Conservation (phyloP, 2,113 vertebrate species). For the Hylia prasina region DNA sequence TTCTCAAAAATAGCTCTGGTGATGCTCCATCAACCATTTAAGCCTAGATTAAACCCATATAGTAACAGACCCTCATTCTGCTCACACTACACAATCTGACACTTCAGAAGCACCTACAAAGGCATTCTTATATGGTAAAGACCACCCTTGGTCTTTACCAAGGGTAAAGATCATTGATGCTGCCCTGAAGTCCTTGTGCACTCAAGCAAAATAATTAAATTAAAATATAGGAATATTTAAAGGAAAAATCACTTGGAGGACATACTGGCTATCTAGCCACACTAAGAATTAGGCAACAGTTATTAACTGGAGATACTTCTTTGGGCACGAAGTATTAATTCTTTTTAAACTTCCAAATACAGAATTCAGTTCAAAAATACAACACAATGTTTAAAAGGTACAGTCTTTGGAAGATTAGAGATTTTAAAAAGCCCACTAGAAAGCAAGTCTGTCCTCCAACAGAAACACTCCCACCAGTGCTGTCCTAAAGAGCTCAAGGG, state of each 20-base stretch:
- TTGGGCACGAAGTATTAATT: neutral
- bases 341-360: neutral
- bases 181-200: neutral
- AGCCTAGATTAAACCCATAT: neutral
- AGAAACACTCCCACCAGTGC: neutral
- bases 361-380: neutral
- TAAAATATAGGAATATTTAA: neutral
- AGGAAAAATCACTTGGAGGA: neutral
- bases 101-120: neutral
- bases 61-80: neutral
- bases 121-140: neutral
- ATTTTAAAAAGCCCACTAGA: neutral
- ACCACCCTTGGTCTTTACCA: neutral
- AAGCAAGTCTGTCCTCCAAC: neutral
- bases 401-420: neutral
- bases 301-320: neutral
- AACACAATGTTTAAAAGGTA: neutral
- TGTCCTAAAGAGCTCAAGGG: neutral
- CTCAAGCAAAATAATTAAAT: neutral
- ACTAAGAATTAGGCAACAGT: neutral
- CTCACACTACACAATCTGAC: fast-evolving
- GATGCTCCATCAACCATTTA: neutral
- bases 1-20: neutral
- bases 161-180: fast-evolving
- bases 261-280: neutral